Evolutionary conservation across 2,888 invertebrate genomes (phyloP).

Genomic region (Amphipoea oculea): DNA sequence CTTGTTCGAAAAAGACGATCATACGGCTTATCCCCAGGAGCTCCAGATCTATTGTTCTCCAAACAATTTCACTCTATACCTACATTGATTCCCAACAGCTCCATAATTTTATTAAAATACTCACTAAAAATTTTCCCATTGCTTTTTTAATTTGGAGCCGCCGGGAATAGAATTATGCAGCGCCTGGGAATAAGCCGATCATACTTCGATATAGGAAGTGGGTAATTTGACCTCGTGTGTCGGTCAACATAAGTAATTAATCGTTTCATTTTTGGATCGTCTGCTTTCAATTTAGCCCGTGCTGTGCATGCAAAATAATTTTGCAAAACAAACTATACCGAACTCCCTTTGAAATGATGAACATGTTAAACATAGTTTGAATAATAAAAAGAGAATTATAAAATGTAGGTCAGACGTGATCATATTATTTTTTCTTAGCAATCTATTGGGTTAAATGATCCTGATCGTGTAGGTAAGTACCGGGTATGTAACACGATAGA

Average conservation of each 20-base stretch:
- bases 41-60: no score
- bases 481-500: not conserved
- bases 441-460: not conserved
- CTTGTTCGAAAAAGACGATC: not conserved
- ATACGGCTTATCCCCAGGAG: not conserved
- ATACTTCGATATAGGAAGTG: not conserved
- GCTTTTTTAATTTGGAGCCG: no score
- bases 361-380: not conserved
- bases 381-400: not conserved
- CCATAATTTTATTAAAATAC: no score
- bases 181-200: not conserved
- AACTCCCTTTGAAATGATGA: not conserved
- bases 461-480: not conserved
- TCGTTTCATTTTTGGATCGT: not conserved
- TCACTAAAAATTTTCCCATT: no score
- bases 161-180: no score
- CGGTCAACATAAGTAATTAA: not conserved
- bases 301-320: slow-evolving; percentile 1
- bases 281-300: not conserved
- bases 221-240: not conserved
- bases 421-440: not conserved
- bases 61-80: no score
- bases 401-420: not conserved
- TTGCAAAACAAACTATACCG: not conserved
- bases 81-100: no score